Evolutionary conservation across 2,113 vertebrate genomes (phyloP), one percentile per base, ranked within the genome.

Genomic region (Electrona antarctica): DNA sequence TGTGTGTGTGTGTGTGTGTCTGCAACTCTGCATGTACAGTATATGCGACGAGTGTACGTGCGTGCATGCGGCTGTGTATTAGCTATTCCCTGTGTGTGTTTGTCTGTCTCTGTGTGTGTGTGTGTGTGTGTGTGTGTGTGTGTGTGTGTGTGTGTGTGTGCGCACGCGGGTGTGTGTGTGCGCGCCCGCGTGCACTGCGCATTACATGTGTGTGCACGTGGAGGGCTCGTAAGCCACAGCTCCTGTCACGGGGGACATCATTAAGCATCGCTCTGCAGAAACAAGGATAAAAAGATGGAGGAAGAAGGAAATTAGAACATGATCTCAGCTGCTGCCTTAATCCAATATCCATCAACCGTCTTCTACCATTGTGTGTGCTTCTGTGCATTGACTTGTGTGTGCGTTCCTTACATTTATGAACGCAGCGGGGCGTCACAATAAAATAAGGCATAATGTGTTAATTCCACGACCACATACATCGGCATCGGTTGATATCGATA

Each of bases 191-290:
- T 67, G 76, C 77, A 29, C 28, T 51, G 50, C 7, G 50, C 12
- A 12, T 51, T 21, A 11, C 50, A 51, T 12, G 7, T 8, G 55
- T 57, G 71, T 47, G 61, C 6, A 1, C 28, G 81, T 64, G 61
- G 80, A 80, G 82, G 73, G 76, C 76, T 54, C 73, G 47, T 64
- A 87, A 86, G 86, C 78, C 82, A 21, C 21, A 86, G 87, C 82
- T 74, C 87, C 81, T 85, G 86, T 90, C 91, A 88, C 90, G 15
- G 13, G 91, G 92, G 90, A 91, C 87, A 86, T 93, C 87, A 91
- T 94, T 92, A 94, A 83, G 82, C 85, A 73, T 74, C 15, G 60
- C 78, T 84, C 66, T 47, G 80, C 82, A 87, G 77, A 85, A 90
- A 80, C 28, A 10, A 55, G 67, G 67, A 81, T 79, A 72, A 33